A percentile compares a stretch with the other conserved stretches of the same genome.
Evolutionary conservation across 1,140 invertebrate genomes (phyloP).

Genomic region (Manduca sexta): DNA sequence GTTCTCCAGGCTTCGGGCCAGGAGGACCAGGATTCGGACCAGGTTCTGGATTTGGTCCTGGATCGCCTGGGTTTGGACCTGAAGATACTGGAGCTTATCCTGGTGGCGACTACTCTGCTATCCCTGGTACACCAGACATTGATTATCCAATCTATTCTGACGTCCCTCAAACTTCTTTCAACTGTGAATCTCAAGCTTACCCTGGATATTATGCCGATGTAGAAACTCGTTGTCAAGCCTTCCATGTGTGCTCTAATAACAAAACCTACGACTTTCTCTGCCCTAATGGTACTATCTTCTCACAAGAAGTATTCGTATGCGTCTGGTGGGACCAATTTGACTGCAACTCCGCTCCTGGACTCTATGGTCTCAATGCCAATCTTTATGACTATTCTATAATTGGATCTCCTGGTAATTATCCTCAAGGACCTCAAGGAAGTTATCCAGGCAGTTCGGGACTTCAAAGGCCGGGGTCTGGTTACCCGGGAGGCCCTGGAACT

Average conservation of each 20-base stretch:
- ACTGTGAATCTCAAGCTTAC: slow-evolving; percentile 82
- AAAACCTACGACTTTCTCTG: slow-evolving; percentile 89
- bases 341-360: slow-evolving; percentile 81
- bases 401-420: slow-evolving; percentile 35
- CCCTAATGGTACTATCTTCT: slow-evolving; percentile 91
- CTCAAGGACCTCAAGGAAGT: slow-evolving; percentile 59
- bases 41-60: slow-evolving; percentile 31
- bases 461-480: slow-evolving; percentile 22
- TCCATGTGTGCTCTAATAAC: slow-evolving; percentile 88
- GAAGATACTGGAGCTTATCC: slow-evolving; percentile 74
- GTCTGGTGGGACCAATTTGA: slow-evolving; percentile 95
- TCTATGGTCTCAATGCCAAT: slow-evolving; percentile 84
- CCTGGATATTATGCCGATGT: slow-evolving; percentile 91
- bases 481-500: slow-evolving; percentile 15
- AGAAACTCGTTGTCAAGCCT: slow-evolving; percentile 89
- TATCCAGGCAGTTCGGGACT: slow-evolving; percentile 39
- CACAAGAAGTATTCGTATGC: slow-evolving; percentile 89
- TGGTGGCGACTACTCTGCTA: slow-evolving; percentile 87
- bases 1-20: slow-evolving; percentile 21
- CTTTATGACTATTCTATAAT: slow-evolving; percentile 83
- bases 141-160: slow-evolving; percentile 84
- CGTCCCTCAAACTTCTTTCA: slow-evolving; percentile 83
- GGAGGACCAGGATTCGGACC: slow-evolving; percentile 17
- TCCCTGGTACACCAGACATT: slow-evolving; percentile 79
- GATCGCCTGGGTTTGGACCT: slow-evolving; percentile 20